These are phyloP conservation scores for Melinaea menophilus DNA, from an alignment of 2,888 invertebrate species.

Conservation along the genomic window DNA sequence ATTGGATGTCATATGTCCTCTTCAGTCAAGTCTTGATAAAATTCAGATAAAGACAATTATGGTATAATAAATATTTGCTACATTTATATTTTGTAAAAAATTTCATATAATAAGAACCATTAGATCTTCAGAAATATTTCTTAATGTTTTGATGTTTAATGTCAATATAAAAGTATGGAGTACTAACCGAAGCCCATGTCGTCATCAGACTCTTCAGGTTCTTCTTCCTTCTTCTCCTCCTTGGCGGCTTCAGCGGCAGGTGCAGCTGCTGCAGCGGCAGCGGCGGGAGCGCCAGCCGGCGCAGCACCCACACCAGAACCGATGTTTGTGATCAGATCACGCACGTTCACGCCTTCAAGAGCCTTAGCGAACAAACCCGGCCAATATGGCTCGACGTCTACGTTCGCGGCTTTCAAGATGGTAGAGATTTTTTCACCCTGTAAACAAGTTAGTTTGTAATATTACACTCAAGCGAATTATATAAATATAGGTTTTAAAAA, in stretches of 20 bases:
- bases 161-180: no score
- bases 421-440: slow-evolving; percentile 98
- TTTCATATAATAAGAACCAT: neutral
- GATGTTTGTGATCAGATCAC: slow-evolving; percentile 94
- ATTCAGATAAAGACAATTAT: no score
- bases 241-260: slow-evolving; percentile 83
- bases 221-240: slow-evolving; percentile 88
- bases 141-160: neutral
- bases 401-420: slow-evolving; percentile 96
- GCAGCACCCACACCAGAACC: slow-evolving; percentile 94
- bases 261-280: slow-evolving; percentile 81
- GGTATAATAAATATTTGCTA: neutral
- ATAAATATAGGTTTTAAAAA: slow-evolving; percentile 6
- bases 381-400: slow-evolving; percentile 99
- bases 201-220: slow-evolving; percentile 90
- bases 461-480: slow-evolving; percentile 7
- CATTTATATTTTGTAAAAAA: neutral
- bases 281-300: slow-evolving; percentile 83
- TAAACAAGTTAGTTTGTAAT: slow-evolving; percentile 21
- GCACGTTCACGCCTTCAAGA: slow-evolving; percentile 95
- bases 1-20: no score
- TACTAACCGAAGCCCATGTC: slow-evolving; percentile 94
- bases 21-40: no score
- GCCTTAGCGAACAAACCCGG: slow-evolving; percentile 98
- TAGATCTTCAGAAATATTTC: neutral